Evolutionary conservation across 35 echinoderm and acorn worm genomes (phyloP).

Genomic region (Hemicentrotus pulcherrimus): DNA sequence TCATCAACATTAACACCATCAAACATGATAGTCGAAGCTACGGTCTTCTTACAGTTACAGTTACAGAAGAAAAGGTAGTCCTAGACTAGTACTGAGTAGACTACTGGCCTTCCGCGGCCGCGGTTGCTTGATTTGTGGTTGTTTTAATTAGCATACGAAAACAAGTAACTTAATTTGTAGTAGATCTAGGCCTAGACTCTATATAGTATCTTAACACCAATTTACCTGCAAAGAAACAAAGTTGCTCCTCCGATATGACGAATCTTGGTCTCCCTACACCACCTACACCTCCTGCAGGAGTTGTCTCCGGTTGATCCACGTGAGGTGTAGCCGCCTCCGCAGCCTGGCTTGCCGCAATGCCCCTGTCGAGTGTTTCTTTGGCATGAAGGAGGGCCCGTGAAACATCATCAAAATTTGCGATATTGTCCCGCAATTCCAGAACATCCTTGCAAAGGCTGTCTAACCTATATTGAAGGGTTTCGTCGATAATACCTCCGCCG

Average conservation of each 20-base stretch:
- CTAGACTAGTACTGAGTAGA: not conserved
- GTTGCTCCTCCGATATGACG: not conserved
- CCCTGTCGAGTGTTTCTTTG: not conserved
- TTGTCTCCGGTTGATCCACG: not conserved
- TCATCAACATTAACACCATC: too few relatives aligned
- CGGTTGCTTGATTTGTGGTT: too few relatives aligned
- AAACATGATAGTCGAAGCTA: too few relatives aligned
- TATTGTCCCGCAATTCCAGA: not conserved
- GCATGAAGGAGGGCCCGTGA: not conserved
- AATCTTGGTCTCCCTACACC: not conserved
- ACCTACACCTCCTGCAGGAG: not conserved
- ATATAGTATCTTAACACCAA: not conserved
- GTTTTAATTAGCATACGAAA: not conserved
- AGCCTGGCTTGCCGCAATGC: not conserved
- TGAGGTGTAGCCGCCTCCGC: too few relatives aligned
- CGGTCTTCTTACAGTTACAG: too few relatives aligned
- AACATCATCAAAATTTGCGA: not conserved
- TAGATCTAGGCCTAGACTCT: not conserved
- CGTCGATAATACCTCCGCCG: not conserved
- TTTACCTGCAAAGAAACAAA: not conserved
- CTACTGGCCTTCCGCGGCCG: not conserved
- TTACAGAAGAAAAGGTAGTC: not conserved
- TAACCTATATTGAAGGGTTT: not conserved
- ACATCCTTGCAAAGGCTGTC: not conserved
- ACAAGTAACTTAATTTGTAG: not conserved